phyloP scores from a whole-genome alignment of 2,797 vertebrate species.

The Eurystomus glaucurus region DNA sequence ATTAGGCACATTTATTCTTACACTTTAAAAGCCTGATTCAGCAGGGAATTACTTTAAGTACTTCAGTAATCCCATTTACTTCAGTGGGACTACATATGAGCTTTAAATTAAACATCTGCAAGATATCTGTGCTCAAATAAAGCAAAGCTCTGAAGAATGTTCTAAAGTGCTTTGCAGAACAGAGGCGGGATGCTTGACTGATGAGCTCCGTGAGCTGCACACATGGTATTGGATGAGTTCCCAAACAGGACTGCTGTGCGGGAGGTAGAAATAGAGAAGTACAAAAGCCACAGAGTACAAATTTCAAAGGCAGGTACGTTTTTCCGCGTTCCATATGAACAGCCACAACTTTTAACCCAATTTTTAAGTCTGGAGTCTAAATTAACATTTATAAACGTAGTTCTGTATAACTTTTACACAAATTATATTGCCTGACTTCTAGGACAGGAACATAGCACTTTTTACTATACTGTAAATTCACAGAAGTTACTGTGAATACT shows the following conservation, averaged over 20 bases:
- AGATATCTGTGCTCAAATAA: slow-evolving; percentile 60
- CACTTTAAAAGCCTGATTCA: slow-evolving; percentile 59
- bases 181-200: not conserved
- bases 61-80: slow-evolving; percentile 72
- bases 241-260: not conserved
- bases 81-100: slow-evolving; percentile 61
- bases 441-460: not conserved
- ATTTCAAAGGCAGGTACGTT: not conserved
- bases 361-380: not conserved
- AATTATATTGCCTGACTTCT: not conserved
- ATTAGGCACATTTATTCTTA: slow-evolving; percentile 63
- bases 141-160: not conserved
- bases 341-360: not conserved
- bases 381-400: not conserved
- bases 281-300: not conserved
- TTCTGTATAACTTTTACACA: not conserved
- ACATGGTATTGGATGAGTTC: not conserved
- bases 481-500: not conserved
- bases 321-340: not conserved
- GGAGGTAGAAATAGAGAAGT: not conserved
- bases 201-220: not conserved
- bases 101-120: slow-evolving; percentile 75
- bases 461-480: not conserved
- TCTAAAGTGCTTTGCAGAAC: slow-evolving; percentile 24
- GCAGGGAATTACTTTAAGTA: slow-evolving; percentile 74